Percentiles rank a stretch among this genome's conserved stretches.
Conservation (phyloP, 2,797 vertebrate species). For the Pipistrellus pipistrellus region DNA sequence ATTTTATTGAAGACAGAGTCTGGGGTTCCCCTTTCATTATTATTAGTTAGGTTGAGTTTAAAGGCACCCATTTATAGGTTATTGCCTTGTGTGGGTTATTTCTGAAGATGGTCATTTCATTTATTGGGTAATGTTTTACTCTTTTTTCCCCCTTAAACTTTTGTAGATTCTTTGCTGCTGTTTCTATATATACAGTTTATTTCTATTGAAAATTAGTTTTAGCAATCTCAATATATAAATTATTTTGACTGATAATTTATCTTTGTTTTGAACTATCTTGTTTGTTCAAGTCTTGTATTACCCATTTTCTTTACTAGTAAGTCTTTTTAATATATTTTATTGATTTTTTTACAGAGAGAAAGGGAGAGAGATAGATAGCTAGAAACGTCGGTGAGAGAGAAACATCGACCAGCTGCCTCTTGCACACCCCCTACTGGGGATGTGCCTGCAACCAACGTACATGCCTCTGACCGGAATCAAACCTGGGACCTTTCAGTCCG, state of each 20-base stretch:
- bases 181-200: background rate
- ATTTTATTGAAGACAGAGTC: background rate
- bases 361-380: no score
- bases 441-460: no score
- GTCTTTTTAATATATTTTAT: conserved; percentile 20
- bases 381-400: no score
- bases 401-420: no score
- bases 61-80: background rate
- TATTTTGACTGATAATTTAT: background rate
- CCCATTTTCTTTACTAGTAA: conserved; percentile 23
- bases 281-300: conserved; percentile 57
- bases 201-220: background rate
- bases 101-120: background rate
- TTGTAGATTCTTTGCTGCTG: conserved; percentile 4
- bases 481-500: no score
- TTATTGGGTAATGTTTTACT: background rate
- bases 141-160: background rate
- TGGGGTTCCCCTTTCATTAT: conserved; percentile 17
- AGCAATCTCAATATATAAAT: background rate
- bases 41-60: conserved; percentile 29
- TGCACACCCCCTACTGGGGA: no score
- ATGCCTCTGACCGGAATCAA: no score
- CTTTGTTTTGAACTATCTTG: background rate
- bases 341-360: no score
- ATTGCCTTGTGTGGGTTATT: conserved; percentile 1